Percentiles rank a stretch among this genome's conserved stretches.
Conservation (phyloP, 2,888 invertebrate genomes). For the Synanthedon myopaeformis region DNA sequence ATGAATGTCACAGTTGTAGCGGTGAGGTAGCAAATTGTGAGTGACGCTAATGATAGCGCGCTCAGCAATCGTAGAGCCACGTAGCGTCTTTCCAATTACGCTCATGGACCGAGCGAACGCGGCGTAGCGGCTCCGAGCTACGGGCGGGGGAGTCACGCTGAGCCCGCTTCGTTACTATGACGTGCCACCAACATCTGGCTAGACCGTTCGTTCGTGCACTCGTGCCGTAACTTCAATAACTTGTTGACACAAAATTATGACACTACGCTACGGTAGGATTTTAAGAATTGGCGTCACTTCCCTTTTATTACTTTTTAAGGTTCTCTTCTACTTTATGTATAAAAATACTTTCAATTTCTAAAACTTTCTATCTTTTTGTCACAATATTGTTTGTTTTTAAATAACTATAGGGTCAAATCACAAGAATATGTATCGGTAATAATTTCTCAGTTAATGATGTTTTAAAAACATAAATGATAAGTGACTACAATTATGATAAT, state of each 20-base stretch:
- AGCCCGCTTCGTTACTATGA: conserved; percentile 56
- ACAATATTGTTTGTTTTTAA: no score
- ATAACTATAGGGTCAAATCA: no score
- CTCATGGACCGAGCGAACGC: conserved; percentile 17
- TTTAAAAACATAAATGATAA: no score
- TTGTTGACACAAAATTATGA: conserved; percentile 27
- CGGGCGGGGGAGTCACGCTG: conserved; percentile 43
- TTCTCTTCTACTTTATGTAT: no score
- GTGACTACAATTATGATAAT: no score
- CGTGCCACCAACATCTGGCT: conserved; percentile 57
- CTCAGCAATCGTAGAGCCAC: conserved; percentile 36
- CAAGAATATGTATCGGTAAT: no score
- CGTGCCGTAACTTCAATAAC: conserved; percentile 38
- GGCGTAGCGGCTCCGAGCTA: conserved; percentile 18
- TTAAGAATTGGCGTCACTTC: no score
- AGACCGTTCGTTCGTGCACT: conserved; percentile 8
- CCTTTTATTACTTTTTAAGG: no score
- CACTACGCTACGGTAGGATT: not conserved
- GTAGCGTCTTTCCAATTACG: conserved; percentile 59
- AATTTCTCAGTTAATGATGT: no score
- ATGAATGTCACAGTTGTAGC: not conserved
- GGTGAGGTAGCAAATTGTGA: conserved; percentile 44
- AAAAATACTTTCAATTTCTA: no score
- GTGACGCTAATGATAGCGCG: conserved; percentile 66
- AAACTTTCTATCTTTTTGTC: no score